A percentile compares a stretch with the other conserved stretches of the same genome.
These are phyloP conservation scores for Phoxinus dragarum DNA, from an alignment of 2,797 vertebrate genomes.

Conservation along the genomic window DNA sequence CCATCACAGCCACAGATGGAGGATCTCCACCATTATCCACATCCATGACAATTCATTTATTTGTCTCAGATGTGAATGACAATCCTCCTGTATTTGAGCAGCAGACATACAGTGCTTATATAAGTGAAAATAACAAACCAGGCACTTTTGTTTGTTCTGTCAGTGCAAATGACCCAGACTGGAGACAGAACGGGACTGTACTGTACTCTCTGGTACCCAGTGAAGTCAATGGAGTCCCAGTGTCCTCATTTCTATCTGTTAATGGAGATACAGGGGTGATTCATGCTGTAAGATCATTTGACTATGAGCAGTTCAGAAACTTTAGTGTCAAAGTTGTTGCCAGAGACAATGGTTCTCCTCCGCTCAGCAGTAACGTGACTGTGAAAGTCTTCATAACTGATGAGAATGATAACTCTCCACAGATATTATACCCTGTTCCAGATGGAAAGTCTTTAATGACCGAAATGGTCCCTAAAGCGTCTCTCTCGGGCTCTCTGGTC, in stretches of 20 bases:
- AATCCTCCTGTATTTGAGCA: slow-evolving; percentile 68
- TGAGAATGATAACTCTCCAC: slow-evolving; percentile 82
- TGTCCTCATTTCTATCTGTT: slow-evolving; percentile 51
- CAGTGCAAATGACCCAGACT: slow-evolving; percentile 55
- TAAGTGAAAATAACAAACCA: slow-evolving; percentile 68
- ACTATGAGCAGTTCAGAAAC: slow-evolving; percentile 52
- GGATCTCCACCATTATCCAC: slow-evolving; percentile 68
- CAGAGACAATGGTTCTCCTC: slow-evolving; percentile 71
- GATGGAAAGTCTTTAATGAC: slow-evolving; percentile 64
- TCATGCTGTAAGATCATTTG: slow-evolving; percentile 48
- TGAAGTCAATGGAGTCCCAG: slow-evolving; percentile 33
- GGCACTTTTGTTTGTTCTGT: slow-evolving; percentile 61
- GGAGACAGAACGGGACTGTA: slow-evolving; percentile 56
- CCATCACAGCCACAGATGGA: slow-evolving; percentile 62
- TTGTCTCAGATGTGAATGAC: slow-evolving; percentile 69
- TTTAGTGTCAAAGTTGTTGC: slow-evolving; percentile 71
- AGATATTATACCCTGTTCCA: slow-evolving; percentile 75
- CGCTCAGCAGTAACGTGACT: slow-evolving; percentile 77
- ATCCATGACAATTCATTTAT: slow-evolving; percentile 56
- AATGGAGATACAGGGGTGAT: slow-evolving; percentile 51
- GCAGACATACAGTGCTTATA: slow-evolving; percentile 65
- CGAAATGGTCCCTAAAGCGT: slow-evolving; percentile 57
- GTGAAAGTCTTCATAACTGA: slow-evolving; percentile 81
- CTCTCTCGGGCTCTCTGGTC: slow-evolving; percentile 72
- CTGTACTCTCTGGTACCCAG: slow-evolving; percentile 51